These are phyloP conservation scores for Sarcophaga rosellei DNA, from an alignment of 2,888 invertebrate genomes.

Conservation along the genomic window DNA sequence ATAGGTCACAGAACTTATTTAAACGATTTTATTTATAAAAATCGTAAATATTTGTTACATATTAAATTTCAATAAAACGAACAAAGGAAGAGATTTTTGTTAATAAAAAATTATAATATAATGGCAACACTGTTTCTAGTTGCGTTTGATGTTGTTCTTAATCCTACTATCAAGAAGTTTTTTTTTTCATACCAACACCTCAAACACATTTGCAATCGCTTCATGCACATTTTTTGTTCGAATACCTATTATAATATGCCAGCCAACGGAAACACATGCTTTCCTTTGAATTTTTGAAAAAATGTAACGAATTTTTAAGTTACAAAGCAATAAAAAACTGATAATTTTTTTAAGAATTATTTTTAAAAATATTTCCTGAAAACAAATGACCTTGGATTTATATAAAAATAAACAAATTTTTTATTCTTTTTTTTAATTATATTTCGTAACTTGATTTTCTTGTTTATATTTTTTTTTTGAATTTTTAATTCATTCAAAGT, in stretches of 20 bases:
- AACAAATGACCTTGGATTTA: not conserved
- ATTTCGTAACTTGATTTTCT: too few species aligned
- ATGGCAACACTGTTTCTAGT: not conserved
- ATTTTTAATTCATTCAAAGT: too few species aligned
- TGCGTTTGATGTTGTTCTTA: conserved; percentile 17
- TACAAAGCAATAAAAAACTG: too few species aligned
- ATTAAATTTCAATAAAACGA: not conserved
- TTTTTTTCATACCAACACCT: conserved; percentile 1
- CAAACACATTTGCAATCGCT: conserved; percentile 13
- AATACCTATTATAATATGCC: not conserved
- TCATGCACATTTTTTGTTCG: conserved; percentile 28
- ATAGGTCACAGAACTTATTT: too few species aligned
- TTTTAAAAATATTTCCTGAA: not conserved
- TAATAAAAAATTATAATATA: not conserved
- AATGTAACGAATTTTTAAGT: not conserved
- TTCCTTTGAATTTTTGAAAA: not conserved
- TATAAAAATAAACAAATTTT: too few species aligned
- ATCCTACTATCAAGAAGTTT: too few species aligned
- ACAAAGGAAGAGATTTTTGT: not conserved
- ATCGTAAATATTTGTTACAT: too few species aligned
- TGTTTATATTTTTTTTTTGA: too few species aligned
- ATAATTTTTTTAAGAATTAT: not conserved
- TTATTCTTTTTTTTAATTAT: too few species aligned
- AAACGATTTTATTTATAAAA: too few species aligned
- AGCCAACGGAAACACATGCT: not conserved